phyloP scores from a whole-genome alignment of 2,797 vertebrate genomes.

The Platyrinchus mystaceus region DNA sequence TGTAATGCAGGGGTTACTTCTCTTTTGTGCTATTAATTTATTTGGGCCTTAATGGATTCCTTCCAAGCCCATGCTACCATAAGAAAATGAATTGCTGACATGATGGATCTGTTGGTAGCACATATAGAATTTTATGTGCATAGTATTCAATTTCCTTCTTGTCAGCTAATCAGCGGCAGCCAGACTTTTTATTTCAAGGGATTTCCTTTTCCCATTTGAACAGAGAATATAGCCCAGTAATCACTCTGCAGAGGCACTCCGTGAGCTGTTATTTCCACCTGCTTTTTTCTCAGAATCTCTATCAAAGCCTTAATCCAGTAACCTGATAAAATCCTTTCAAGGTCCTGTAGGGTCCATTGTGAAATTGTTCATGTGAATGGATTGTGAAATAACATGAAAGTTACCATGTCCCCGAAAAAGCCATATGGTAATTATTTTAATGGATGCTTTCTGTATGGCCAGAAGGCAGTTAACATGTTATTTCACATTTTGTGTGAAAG shows the following conservation, averaged over 20 bases:
- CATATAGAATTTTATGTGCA: slow-evolving; percentile 15
- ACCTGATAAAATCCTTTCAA: slow-evolving; percentile 58
- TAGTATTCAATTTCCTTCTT: slow-evolving; percentile 54
- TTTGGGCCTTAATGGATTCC: slow-evolving; percentile 34
- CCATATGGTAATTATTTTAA: slow-evolving; percentile 66
- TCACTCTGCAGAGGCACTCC: slow-evolving; percentile 18
- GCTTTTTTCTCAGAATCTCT: slow-evolving; percentile 40
- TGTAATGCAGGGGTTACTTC: background rate
- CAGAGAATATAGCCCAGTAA: slow-evolving; percentile 42
- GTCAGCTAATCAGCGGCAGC: slow-evolving; percentile 61
- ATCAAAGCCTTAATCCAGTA: slow-evolving; percentile 51
- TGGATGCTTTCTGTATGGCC: slow-evolving; percentile 48
- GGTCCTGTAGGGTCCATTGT: slow-evolving; percentile 36
- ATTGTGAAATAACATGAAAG: slow-evolving; percentile 23
- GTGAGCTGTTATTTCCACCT: slow-evolving; percentile 48
- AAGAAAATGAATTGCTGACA: slow-evolving; percentile 55
- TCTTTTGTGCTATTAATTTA: slow-evolving; percentile 32
- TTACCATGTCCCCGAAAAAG: slow-evolving; percentile 30
- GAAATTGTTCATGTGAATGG: slow-evolving; percentile 45
- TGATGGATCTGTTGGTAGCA: slow-evolving; percentile 49
- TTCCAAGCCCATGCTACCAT: slow-evolving; percentile 28
- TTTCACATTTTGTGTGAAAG: slow-evolving; percentile 55
- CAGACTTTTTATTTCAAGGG: slow-evolving; percentile 65
- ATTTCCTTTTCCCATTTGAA: slow-evolving; percentile 65
- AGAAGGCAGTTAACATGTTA: slow-evolving; percentile 57